Base-by-base conservation (phyloP, 1,140 invertebrate species). In the Drosophila nigrodunni region DNA sequence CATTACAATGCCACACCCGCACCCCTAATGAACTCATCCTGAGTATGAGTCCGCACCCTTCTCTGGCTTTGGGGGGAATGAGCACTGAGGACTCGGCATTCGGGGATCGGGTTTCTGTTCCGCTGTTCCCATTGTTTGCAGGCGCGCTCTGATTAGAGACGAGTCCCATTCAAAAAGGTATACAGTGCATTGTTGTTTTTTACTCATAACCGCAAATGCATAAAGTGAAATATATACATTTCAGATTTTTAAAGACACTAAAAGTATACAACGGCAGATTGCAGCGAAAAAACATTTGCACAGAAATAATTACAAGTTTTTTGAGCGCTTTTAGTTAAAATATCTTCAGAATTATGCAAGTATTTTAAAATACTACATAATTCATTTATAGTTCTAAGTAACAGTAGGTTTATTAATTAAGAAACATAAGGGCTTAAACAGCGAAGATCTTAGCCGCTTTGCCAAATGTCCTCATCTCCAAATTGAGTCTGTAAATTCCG, bases 111-210 rank as follows among this genome's bases (percentile, higher is more conserved):
- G 52, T 34, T 57, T 49, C 47, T 46, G 44, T 49, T 34, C 52
- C 64, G 55, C 54, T 60, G 66, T 62, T 69, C 50, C 80, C 83
- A 88, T 88, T 88, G 83, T 88, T 88, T 88, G 83, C 83, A 88
- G 83, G 80, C 85, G 83, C 85, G 80, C 67, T 83, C 80, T 88
- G 83, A 88, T 88, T 88, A 88, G 83, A 88, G 76, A 79, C 72
- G 66, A 74, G 76, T 67, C 58, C 66, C 72, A 74, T 74, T 74
- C 66, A 74, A 74, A 74, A 74, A 74, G 71, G 71, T 74, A 74
- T 69, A 35, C 65, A 37, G 47, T 39, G 34, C 50, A 25, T 39
- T 64, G 44, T 25, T 67, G 70, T 15, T 72, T 11, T 43, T 47
- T 18, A 58, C 44, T 55, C 21, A 37, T 55, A 74, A 60, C 65